A percentile compares a stretch with the other conserved stretches of the same genome.
Evolutionary conservation across 2,797 vertebrate genomes (phyloP).

Genomic region (Tauraco hartlaubi): DNA sequence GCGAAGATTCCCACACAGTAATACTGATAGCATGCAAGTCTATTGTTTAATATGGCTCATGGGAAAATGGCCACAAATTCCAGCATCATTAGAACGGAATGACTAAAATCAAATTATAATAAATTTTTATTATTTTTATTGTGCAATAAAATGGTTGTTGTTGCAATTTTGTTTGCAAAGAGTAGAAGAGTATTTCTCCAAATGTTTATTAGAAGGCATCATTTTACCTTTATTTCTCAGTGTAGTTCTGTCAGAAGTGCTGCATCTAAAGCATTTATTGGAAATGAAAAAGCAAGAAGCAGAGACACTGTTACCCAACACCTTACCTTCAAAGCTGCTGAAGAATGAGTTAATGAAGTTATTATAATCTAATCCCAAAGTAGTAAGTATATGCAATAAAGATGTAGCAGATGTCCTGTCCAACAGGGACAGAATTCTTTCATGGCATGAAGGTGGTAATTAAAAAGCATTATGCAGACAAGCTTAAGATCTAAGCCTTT

Average conservation of each 20-base stretch:
- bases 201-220: background rate
- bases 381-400: slow-evolving; percentile 29
- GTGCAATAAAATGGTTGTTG: background rate
- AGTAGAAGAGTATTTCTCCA: background rate
- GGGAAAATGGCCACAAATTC: slow-evolving; percentile 25
- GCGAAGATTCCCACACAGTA: slow-evolving; percentile 47
- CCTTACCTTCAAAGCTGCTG: background rate
- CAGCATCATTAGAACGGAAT: background rate
- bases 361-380: slow-evolving; percentile 55
- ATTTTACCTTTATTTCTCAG: background rate
- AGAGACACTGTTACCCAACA: background rate
- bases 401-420: slow-evolving; percentile 5
- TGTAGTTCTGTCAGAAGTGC: background rate
- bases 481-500: background rate
- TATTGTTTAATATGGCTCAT: slow-evolving; percentile 29
- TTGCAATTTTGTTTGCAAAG: background rate
- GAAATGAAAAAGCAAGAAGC: background rate
- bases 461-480: slow-evolving; percentile 51
- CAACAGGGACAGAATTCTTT: slow-evolving; percentile 24
- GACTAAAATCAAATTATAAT: background rate
- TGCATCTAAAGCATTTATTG: background rate
- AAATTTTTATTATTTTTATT: background rate
- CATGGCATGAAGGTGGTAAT: slow-evolving; percentile 35
- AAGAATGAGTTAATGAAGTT: slow-evolving; percentile 39
- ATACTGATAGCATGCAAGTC: background rate